Base-by-base conservation (phyloP, 2,888 invertebrate genomes). In the Temnothorax rugatulus region DNA sequence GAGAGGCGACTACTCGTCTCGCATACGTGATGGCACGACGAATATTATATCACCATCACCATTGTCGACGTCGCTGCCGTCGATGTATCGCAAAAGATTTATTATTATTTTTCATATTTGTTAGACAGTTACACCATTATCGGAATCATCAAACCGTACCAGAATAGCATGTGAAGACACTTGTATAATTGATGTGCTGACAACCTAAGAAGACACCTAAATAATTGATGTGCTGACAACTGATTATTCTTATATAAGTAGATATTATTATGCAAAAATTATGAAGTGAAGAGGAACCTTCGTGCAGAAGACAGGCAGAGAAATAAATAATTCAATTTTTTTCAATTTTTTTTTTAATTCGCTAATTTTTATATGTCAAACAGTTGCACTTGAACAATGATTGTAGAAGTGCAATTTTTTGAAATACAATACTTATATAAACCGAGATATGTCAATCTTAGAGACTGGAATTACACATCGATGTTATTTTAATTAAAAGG, bases 1-100 rank as follows among this genome's bases (percentile, higher is more conserved):
- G 69, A 44, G 54, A 86, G 71, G 68, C 71, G 82, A 86, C 86
- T 84, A 88, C 84, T 75, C 82, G 83, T 86, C 73, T 69, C 61
- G 87, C 82, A 73, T 86, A 85, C 81, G n/a, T 76, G 47, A 50
- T 68, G 29, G 18, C 41, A 64, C 13, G 13, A 11, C 5, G 52
- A 66, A 74, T 82, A 73, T 73, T 47, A 64, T 34, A 79, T 71
- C 9, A 41, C 25, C 15, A 68, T 1, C 25, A 74, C 44, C 9
- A 29, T 7, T 34, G 34, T 44, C 44, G 29, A 29, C 29, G 25
- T 25, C 34, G n/a, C 9, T 38, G n/a, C 3, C 5, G 9, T 38
- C 2, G 25, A 52, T 34, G 3, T 44, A 4, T 29, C 29, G 5
- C 18, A 47, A 2, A n/a, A 75, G 44, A 44, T 61, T n/a, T 4